Base-by-base conservation (phyloP, 2,888 invertebrate genomes). In the Pecten maximus region DNA sequence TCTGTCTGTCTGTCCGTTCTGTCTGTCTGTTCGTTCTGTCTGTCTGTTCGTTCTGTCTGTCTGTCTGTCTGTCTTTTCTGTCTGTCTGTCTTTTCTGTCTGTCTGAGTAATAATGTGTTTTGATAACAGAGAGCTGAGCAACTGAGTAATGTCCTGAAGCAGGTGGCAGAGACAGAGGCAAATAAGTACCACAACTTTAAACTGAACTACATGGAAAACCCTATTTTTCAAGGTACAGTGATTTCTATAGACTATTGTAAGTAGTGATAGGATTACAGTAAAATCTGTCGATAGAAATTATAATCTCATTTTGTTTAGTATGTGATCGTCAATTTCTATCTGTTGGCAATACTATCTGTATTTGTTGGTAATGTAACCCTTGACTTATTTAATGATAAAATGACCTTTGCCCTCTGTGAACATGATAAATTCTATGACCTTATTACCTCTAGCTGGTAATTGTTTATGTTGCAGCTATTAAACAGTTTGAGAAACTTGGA, bases 401-500 rank as follows among this genome's bases (percentile, higher is more conserved):
- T 48, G 6, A n/a, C 23, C 2, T 3, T 23, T 60, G 16, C 16
- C 19, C 60, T 60, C 23, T 60, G 6, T 60, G 19, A 23, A 19
- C 23, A 0, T 60, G 60, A 60, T 60, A 6, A n/a, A n/a, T 60
- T 60, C 60, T 6, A n/a, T 60, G 23, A 60, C n/a, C 60, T 60
- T 48, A 48, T 48, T 48, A 12, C 44, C 44, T 44, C 44, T 44
- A 74, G n/a, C 19, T 16, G 35, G 19, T 74, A 16, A 35, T 87
- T 39, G 1, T 87, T 10, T 87, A 19, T 87, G 19, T 94, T 91
- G 3, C 91, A 96, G 96, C 94, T 16, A 92, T 96, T 40, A 90
- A 93, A 39, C 89, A 94, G 40, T 96, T 96, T 96, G 92, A 89
- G 87, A 92, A 93, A 88, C 28, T 92, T 40, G 95, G 95, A n/a